phyloP scores from a whole-genome alignment of 2,888 invertebrate species.

The Cheilosia grossa region DNA sequence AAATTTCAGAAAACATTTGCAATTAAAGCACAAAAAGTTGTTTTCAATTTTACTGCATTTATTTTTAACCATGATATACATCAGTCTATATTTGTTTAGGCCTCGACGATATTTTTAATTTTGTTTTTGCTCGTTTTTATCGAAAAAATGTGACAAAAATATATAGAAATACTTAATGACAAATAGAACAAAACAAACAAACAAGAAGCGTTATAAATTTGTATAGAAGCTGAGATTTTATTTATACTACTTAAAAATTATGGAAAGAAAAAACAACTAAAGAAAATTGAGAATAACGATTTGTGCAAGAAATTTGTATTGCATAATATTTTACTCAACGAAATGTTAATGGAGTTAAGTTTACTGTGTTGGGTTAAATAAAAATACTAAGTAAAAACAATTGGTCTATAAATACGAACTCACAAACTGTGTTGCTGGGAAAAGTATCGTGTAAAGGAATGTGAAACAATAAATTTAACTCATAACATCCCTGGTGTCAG shows the following conservation, averaged over 20 bases:
- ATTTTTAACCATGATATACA: conserved; percentile 40
- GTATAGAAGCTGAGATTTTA: conserved; percentile 24
- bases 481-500: no score
- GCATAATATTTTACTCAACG: conserved; percentile 75
- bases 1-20: conserved; percentile 75
- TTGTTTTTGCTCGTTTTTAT: background rate
- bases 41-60: conserved; percentile 80
- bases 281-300: conserved; percentile 83
- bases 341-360: conserved; percentile 1
- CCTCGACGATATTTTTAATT: conserved; percentile 28
- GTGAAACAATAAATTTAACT: no score
- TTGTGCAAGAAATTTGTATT: conserved; percentile 82
- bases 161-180: conserved; percentile 1
- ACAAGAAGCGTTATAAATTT: conserved; percentile 10
- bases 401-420: background rate
- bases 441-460: background rate
- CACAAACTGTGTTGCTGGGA: background rate
- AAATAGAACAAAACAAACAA: conserved; percentile 4
- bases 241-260: background rate
- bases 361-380: background rate
- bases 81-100: conserved; percentile 35
- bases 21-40: conserved; percentile 82
- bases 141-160: background rate
- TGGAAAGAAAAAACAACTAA: conserved; percentile 33
- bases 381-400: background rate